Percentiles rank a stretch among this genome's conserved stretches.
Conservation (phyloP, 2,888 invertebrate genomes). For the Seira ritae region DNA sequence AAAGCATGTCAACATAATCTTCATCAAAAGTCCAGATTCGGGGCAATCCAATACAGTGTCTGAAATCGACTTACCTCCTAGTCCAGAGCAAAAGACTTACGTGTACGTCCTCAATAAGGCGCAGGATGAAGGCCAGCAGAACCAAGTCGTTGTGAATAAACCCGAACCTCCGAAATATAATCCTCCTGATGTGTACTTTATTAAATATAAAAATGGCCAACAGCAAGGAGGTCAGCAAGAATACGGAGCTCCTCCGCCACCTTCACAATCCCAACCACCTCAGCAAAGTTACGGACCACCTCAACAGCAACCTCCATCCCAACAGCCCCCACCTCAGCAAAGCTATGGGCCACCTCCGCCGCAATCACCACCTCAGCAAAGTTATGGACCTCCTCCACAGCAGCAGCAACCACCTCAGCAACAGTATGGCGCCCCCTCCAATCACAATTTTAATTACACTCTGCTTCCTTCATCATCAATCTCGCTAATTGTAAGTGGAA, state of each 20-base stretch:
- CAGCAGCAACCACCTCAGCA: neutral
- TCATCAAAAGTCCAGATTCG: slow-evolving; percentile 51
- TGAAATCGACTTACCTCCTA: slow-evolving; percentile 57
- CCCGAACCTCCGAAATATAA: slow-evolving; percentile 49
- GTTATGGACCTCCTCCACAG: neutral
- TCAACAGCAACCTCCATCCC: slow-evolving; percentile 15
- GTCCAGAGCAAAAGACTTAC: slow-evolving; percentile 47
- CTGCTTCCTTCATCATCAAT: slow-evolving; percentile 33
- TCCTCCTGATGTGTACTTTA: slow-evolving; percentile 54
- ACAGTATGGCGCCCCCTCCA: slow-evolving; percentile 26
- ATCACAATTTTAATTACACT: slow-evolving; percentile 48
- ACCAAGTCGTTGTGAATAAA: slow-evolving; percentile 42
- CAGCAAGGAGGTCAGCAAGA: slow-evolving; percentile 10
- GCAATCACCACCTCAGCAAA: slow-evolving; percentile 7
- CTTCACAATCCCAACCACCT: slow-evolving; percentile 21
- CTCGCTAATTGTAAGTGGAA: neutral
- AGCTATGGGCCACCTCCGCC: slow-evolving; percentile 20
- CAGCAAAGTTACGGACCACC: slow-evolving; percentile 39
- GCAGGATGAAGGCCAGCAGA: slow-evolving; percentile 28
- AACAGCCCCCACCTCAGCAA: slow-evolving; percentile 12
- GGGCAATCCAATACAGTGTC: slow-evolving; percentile 5
- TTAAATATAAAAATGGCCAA: slow-evolving; percentile 32
- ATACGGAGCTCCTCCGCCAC: neutral
- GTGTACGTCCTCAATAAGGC: slow-evolving; percentile 58
- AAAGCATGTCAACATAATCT: slow-evolving; percentile 63